phyloP scores from a whole-genome alignment of 1,140 invertebrate species.

The Drosophila bocki region DNA sequence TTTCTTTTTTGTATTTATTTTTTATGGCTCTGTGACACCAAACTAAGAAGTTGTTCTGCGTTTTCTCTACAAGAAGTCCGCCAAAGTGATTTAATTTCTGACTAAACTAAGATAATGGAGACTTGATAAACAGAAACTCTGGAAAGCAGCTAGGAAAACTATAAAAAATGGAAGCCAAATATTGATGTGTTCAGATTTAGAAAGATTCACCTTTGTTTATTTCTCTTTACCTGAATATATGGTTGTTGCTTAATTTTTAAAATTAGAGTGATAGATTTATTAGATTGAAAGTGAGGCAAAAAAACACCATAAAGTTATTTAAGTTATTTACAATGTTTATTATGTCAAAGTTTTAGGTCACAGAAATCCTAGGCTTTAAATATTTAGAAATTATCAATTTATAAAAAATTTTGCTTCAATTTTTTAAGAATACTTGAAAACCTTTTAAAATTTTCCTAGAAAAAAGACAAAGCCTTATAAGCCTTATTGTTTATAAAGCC shows the following conservation, averaged over 20 bases:
- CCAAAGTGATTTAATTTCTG: background rate
- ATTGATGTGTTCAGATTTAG: background rate
- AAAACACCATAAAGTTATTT: background rate
- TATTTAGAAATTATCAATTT: background rate
- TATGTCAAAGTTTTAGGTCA: background rate
- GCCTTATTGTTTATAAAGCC: constrained; percentile 9
- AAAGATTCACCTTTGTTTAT: background rate
- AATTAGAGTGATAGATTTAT: constrained; percentile 12
- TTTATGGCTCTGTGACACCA: constrained; percentile 38
- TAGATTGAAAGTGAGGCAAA: background rate
- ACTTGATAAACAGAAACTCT: background rate
- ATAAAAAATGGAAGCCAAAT: background rate
- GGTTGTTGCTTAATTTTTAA: background rate
- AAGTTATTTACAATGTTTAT: background rate
- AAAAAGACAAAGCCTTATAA: background rate
- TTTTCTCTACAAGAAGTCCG: background rate
- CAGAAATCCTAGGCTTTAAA: too few relatives aligned
- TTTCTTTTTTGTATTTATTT: constrained; percentile 1
- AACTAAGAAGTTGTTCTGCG: constrained; percentile 16
- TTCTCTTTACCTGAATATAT: constrained; percentile 5
- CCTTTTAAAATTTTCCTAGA: background rate
- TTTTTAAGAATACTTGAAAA: background rate
- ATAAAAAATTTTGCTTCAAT: background rate
- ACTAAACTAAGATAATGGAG: background rate
- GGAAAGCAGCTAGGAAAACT: background rate